These are phyloP conservation scores for Himalopsyche tibetana DNA, from an alignment of 2,888 invertebrate genomes.

Conservation along the genomic window DNA sequence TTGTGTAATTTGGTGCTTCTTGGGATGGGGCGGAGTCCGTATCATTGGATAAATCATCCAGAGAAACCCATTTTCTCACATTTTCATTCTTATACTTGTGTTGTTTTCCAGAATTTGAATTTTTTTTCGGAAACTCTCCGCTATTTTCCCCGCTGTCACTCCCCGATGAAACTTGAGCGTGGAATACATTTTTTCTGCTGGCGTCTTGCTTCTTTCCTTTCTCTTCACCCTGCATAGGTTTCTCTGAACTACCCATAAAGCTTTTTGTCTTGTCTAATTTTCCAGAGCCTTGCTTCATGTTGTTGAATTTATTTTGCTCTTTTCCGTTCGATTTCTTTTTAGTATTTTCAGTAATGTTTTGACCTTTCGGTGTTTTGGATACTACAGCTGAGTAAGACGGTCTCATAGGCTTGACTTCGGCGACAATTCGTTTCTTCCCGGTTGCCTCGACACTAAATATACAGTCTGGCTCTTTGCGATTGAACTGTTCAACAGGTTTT, in stretches of 20 bases:
- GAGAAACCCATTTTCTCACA: conserved; percentile 79
- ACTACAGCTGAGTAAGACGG: conserved; percentile 91
- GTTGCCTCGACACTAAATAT: conserved; percentile 73
- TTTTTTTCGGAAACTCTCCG: conserved; percentile 69
- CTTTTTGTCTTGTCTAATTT: conserved; percentile 58
- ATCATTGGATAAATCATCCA: conserved; percentile 75
- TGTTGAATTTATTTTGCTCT: conserved; percentile 56
- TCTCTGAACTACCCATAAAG: conserved; percentile 44
- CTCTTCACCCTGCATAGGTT: conserved; percentile 53
- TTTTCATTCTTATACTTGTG: conserved; percentile 74
- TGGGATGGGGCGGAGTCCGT: conserved; percentile 66
- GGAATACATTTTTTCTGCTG: conserved; percentile 55
- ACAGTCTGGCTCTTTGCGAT: conserved; percentile 67
- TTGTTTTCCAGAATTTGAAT: conserved; percentile 72
- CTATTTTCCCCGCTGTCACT: conserved; percentile 75
- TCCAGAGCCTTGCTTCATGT: conserved; percentile 58
- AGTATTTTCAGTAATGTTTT: conserved; percentile 72
- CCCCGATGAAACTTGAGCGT: conserved; percentile 71
- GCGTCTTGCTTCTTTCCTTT: conserved; percentile 56
- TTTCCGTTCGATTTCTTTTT: conserved; percentile 69
- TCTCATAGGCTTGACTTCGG: conserved; percentile 91
- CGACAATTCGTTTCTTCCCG: conserved; percentile 84
- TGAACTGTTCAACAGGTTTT: conserved; percentile 66
- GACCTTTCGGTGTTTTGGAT: conserved; percentile 81
- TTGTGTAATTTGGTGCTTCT: conserved; percentile 66